Evolutionary conservation across 2,797 vertebrate species (phyloP).

Genomic region (Lycodopsis pacificus): DNA sequence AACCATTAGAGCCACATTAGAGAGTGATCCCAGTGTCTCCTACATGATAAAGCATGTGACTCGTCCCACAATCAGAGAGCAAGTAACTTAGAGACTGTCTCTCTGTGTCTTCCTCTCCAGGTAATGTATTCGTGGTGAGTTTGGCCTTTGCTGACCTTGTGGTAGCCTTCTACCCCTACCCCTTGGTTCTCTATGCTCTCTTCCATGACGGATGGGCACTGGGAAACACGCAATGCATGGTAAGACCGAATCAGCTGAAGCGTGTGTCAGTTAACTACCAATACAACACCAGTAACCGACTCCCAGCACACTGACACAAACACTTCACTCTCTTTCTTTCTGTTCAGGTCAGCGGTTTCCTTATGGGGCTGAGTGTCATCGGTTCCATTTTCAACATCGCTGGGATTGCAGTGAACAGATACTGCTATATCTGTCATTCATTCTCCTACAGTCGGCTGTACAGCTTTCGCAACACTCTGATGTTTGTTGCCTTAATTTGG

Average conservation of each 20-base stretch:
- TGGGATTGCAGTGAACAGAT: slow-evolving; percentile 88
- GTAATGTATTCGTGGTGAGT: slow-evolving; percentile 87
- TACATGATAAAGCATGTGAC: slow-evolving; percentile 15
- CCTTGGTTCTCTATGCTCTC: slow-evolving; percentile 85
- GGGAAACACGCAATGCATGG: slow-evolving; percentile 86
- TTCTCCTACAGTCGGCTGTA: slow-evolving; percentile 86
- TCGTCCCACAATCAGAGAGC: background rate
- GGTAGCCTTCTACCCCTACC: slow-evolving; percentile 87
- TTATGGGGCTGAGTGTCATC: slow-evolving; percentile 90
- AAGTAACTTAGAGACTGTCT: slow-evolving; percentile 24
- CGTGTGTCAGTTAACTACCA: slow-evolving; percentile 3
- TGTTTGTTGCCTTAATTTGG: slow-evolving; percentile 88
- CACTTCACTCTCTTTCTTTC: slow-evolving; percentile 7
- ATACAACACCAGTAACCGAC: background rate
- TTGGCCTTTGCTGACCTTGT: slow-evolving; percentile 86
- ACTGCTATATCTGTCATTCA: slow-evolving; percentile 90
- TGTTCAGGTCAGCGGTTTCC: slow-evolving; percentile 84
- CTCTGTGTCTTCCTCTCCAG: slow-evolving; percentile 62
- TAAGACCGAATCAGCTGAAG: slow-evolving; percentile 47
- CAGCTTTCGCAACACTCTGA: slow-evolving; percentile 86
- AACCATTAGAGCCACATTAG: slow-evolving; percentile 21
- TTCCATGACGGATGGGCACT: slow-evolving; percentile 87
- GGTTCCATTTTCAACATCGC: slow-evolving; percentile 91
- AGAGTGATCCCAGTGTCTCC: slow-evolving; percentile 7
- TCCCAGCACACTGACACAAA: slow-evolving; percentile 16